These are phyloP conservation scores for Eupithecia tripunctaria DNA, from an alignment of 2,888 invertebrate species.

Conservation along the genomic window DNA sequence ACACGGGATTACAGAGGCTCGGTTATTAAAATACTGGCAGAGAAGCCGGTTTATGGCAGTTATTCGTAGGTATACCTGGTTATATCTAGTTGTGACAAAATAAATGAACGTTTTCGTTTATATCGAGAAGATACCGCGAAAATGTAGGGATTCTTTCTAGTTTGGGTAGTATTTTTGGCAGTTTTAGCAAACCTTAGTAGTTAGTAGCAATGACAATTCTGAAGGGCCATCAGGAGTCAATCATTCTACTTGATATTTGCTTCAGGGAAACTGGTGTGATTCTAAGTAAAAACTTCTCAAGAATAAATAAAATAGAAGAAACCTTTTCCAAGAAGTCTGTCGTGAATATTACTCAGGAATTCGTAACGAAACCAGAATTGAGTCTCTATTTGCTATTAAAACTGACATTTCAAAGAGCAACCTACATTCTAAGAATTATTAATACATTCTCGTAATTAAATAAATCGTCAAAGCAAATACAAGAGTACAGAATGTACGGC, in stretches of 20 bases:
- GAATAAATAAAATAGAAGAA: too few relatives aligned
- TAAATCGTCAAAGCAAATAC: conserved; percentile 16
- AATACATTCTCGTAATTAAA: conserved; percentile 32
- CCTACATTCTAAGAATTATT: conserved; percentile 5
- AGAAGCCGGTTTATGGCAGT: conserved; percentile 16
- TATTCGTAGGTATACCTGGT: not conserved
- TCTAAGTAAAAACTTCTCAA: not conserved
- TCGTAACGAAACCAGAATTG: not conserved
- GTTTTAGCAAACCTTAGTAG: too few relatives aligned
- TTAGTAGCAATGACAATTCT: too few relatives aligned
- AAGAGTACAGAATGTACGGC: conserved; percentile 16
- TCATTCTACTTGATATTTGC: too few relatives aligned
- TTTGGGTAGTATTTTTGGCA: too few relatives aligned
- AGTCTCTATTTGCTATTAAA: not conserved
- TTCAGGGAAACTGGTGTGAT: not conserved
- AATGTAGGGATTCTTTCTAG: not conserved
- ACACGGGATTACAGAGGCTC: conserved; percentile 30
- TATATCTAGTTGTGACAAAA: not conserved
- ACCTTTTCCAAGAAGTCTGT: not conserved
- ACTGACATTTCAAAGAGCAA: conserved; percentile 4
- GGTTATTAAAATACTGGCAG: conserved; percentile 34
- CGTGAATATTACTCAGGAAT: not conserved
- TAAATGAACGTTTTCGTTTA: not conserved
- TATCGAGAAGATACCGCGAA: not conserved
- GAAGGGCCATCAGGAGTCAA: too few relatives aligned